Conservation (phyloP, 1,140 invertebrate species). For the Bombus breviceps region DNA sequence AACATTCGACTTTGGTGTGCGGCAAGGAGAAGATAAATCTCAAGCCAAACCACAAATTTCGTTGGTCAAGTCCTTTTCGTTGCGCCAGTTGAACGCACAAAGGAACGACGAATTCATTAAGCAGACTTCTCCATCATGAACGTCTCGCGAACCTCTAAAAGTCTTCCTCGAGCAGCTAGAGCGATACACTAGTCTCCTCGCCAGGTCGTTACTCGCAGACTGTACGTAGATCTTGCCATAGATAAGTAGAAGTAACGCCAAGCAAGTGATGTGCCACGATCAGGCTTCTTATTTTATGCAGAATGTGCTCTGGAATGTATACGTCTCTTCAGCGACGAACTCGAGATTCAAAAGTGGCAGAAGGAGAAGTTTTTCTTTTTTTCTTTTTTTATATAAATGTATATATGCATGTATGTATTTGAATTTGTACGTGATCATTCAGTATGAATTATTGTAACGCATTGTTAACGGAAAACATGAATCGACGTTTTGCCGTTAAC, state of each 20-base stretch:
- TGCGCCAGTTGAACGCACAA: not conserved
- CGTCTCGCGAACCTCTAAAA: not conserved
- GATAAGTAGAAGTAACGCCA: conserved; percentile 45
- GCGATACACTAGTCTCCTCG: conserved; percentile 13
- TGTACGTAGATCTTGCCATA: conserved; percentile 42
- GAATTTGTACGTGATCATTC: not conserved
- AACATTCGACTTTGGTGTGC: not conserved
- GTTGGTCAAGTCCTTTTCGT: not conserved
- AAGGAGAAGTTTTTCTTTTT: no score
- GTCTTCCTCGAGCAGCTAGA: not conserved
- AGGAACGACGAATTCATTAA: conserved; percentile 20
- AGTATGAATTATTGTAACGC: not conserved
- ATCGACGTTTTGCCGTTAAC: no score
- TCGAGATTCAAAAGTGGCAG: not conserved
- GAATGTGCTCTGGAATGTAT: conserved; percentile 20
- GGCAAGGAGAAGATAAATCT: not conserved
- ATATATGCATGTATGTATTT: no score
- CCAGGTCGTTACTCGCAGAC: conserved; percentile 56
- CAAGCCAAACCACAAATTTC: not conserved
- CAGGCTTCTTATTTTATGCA: conserved; percentile 52
- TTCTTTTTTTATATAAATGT: no score
- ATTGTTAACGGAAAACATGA: no score
- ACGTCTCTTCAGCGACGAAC: not conserved
- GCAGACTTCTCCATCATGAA: not conserved
- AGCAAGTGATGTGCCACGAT: conserved; percentile 42